phyloP scores from a whole-genome alignment of 1,140 invertebrate genomes.

The Drosophila varians region DNA sequence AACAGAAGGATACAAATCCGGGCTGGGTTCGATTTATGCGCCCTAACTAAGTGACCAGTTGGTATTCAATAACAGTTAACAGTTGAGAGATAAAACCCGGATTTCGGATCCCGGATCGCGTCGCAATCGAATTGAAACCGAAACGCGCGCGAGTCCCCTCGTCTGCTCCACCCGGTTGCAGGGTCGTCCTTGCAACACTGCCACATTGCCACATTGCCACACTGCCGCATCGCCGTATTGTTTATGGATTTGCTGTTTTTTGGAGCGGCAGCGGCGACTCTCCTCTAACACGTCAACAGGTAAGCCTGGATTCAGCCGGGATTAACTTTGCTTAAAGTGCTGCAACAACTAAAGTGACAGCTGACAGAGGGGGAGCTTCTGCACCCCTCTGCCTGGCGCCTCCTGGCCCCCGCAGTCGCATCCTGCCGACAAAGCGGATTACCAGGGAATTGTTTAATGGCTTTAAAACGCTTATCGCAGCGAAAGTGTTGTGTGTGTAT shows the following conservation, averaged over 20 bases:
- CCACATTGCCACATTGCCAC: constrained; percentile 20
- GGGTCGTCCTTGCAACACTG: not conserved
- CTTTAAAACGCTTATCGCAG: constrained; percentile 45
- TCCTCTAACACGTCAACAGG: constrained; percentile 74
- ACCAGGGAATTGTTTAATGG: constrained; percentile 75
- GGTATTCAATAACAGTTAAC: constrained; percentile 10
- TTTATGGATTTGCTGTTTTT: constrained; percentile 65
- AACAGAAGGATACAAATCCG: not conserved
- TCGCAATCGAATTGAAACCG: constrained; percentile 35
- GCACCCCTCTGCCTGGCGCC: too few relatives aligned
- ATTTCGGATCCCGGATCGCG: too few relatives aligned
- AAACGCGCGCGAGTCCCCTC: constrained; percentile 38
- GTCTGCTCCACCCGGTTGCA: constrained; percentile 8
- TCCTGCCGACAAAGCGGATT: constrained; percentile 63
- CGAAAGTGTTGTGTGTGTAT: constrained; percentile 27
- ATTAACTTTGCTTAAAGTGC: constrained; percentile 76
- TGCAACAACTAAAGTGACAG: constrained; percentile 61
- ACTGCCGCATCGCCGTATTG: constrained; percentile 38
- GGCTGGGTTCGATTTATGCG: constrained; percentile 21
- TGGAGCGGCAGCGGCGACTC: constrained; percentile 48
- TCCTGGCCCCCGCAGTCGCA: constrained; percentile 1
- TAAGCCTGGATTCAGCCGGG: constrained; percentile 71
- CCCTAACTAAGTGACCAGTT: constrained; percentile 37
- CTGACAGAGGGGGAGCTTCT: constrained; percentile 7
- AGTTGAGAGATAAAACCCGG: constrained; percentile 20